A percentile compares a stretch with the other conserved stretches of the same genome.
phyloP scores from a whole-genome alignment of 1,140 invertebrate genomes.

The Chrysopa pallens region DNA sequence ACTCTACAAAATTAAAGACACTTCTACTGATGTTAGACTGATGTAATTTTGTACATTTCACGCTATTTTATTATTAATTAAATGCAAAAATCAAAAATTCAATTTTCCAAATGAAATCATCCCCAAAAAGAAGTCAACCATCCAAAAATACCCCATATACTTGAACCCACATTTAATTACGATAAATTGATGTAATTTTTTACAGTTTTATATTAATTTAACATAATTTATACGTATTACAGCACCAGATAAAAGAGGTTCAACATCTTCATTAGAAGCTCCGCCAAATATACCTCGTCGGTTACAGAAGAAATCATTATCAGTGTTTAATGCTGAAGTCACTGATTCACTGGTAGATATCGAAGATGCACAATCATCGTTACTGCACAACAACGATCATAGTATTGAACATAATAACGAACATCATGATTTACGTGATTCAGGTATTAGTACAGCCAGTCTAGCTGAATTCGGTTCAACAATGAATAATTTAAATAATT shows the following conservation, averaged over 20 bases:
- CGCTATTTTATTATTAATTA: no score
- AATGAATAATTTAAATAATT: constrained; percentile 33
- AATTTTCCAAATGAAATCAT: no score
- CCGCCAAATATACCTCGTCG: constrained; percentile 41
- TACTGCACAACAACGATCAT: constrained; percentile 14
- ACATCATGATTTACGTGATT: constrained; percentile 30
- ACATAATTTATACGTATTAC: no score
- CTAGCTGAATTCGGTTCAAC: constrained; percentile 25
- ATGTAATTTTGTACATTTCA: no score
- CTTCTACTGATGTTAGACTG: no score
- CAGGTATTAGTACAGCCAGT: constrained; percentile 33
- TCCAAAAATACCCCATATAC: no score
- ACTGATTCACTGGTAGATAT: constrained; percentile 15
- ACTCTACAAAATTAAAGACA: no score
- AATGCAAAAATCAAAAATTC: no score
- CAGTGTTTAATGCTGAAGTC: constrained; percentile 10
- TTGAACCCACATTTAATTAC: no score
- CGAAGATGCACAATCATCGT: constrained; percentile 22
- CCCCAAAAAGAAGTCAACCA: no score
- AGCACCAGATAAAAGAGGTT: constrained; percentile 36
- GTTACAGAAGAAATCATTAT: constrained; percentile 27
- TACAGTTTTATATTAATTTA: no score
- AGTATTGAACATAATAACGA: constrained; percentile 9
- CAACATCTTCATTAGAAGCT: constrained; percentile 19
- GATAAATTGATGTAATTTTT: no score